These are phyloP conservation scores for Pipistrellus pipistrellus DNA, from an alignment of 2,797 vertebrate species.

Conservation along the genomic window DNA sequence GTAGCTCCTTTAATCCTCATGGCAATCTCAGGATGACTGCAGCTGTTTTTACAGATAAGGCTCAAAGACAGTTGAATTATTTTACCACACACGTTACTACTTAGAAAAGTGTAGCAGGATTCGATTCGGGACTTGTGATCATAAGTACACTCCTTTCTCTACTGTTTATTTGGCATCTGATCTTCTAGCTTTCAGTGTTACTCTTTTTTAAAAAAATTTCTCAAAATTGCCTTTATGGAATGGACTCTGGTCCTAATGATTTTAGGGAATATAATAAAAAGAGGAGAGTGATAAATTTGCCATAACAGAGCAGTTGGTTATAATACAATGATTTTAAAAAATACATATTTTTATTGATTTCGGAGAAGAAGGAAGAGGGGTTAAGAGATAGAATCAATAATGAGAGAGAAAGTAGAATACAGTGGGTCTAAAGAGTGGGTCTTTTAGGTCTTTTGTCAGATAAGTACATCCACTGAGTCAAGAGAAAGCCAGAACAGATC, in stretches of 20 bases:
- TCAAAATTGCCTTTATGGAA: conserved; percentile 30
- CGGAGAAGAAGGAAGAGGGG: background rate
- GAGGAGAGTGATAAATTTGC: background rate
- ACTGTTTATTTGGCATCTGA: background rate
- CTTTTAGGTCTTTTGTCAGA: background rate
- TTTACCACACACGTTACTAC: background rate
- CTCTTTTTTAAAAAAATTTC: conserved; percentile 26
- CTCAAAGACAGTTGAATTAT: conserved; percentile 22
- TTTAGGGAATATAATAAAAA: background rate
- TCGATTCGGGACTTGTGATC: background rate
- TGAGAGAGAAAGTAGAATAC: background rate
- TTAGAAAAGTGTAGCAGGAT: background rate
- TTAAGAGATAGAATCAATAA: background rate
- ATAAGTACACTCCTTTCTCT: background rate
- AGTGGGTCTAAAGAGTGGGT: background rate
- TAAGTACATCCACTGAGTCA: background rate
- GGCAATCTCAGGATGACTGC: background rate
- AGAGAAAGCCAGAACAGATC: background rate
- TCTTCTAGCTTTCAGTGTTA: background rate
- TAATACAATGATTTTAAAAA: background rate
- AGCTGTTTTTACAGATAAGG: background rate
- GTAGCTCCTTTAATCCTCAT: background rate
- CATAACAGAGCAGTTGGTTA: background rate
- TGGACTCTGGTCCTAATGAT: background rate
- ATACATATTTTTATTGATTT: background rate